These are phyloP conservation scores for Plemyria rubiginata DNA, from an alignment of 2,888 invertebrate genomes.

Conservation along the genomic window DNA sequence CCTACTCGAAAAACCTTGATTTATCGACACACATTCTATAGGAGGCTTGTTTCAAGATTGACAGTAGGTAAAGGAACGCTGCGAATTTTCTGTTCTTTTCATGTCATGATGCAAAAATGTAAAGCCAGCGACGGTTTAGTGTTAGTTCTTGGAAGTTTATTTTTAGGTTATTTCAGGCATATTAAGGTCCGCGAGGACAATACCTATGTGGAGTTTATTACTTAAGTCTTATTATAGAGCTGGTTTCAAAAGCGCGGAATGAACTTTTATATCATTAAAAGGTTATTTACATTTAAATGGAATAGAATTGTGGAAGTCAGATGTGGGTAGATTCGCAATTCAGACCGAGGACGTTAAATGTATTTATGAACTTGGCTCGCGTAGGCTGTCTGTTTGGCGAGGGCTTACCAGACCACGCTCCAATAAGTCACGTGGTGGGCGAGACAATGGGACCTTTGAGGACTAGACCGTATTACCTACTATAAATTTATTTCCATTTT, in stretches of 20 bases:
- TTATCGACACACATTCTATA: constrained; percentile 42
- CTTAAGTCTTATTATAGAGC: too few species aligned
- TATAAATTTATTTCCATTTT: too few species aligned
- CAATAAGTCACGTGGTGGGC: constrained; percentile 50
- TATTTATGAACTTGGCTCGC: constrained; percentile 47
- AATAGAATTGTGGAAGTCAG: constrained; percentile 19
- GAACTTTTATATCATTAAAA: not conserved
- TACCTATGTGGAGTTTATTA: too few species aligned
- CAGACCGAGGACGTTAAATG: constrained; percentile 59
- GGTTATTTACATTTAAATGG: constrained; percentile 8
- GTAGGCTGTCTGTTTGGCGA: constrained; percentile 64
- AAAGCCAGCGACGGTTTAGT: constrained; percentile 6
- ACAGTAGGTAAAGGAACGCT: constrained; percentile 20
- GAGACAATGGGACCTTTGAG: constrained; percentile 55
- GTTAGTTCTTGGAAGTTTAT: constrained; percentile 3
- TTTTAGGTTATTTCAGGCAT: not conserved
- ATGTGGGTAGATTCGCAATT: constrained; percentile 56
- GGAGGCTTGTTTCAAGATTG: constrained; percentile 24
- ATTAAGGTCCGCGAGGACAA: too few species aligned
- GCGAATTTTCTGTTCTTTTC: constrained; percentile 27
- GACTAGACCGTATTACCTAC: constrained; percentile 21
- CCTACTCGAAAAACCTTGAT: constrained; percentile 50
- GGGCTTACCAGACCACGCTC: constrained; percentile 41
- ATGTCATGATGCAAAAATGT: constrained; percentile 29
- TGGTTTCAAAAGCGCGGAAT: not conserved